Percentiles rank a stretch among this genome's conserved stretches.
Conservation (phyloP, 2,888 invertebrate species). For the Octonoba sinensis region DNA sequence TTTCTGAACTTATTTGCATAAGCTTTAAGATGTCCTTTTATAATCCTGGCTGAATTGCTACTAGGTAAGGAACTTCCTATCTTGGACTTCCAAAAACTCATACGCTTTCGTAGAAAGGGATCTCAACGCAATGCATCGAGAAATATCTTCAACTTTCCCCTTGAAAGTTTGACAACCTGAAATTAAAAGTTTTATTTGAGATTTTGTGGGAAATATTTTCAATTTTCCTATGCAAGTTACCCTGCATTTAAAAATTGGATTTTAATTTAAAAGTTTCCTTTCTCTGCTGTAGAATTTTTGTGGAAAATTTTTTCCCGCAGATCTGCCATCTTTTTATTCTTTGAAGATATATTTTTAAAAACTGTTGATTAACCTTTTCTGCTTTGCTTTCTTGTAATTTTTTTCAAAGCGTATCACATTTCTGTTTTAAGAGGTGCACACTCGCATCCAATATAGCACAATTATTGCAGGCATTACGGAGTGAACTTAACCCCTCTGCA, state of each 20-base stretch:
- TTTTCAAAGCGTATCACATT: background rate
- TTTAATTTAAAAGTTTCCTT: background rate
- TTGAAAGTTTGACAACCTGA: background rate
- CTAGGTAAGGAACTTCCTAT: conserved; percentile 2
- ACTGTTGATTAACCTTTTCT: background rate
- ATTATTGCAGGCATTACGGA: background rate
- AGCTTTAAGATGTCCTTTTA: background rate
- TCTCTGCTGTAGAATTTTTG: background rate
- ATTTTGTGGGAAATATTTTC: background rate
- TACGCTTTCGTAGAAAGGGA: background rate
- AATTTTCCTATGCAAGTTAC: background rate
- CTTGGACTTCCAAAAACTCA: background rate
- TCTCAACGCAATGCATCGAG: too few relatives aligned
- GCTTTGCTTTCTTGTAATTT: background rate
- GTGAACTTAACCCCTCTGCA: too few relatives aligned
- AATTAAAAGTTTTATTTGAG: background rate
- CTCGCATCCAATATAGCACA: background rate
- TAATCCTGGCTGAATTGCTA: background rate
- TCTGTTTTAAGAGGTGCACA: background rate
- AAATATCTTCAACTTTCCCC: conserved; percentile 1
- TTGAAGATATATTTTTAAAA: background rate
- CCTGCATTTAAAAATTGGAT: background rate
- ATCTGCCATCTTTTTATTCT: too few relatives aligned
- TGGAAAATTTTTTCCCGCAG: too few relatives aligned
- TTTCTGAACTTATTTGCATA: background rate